These are phyloP conservation scores for Drosophila novamexicana DNA, from an alignment of 1,140 invertebrate genomes.

Conservation along the genomic window DNA sequence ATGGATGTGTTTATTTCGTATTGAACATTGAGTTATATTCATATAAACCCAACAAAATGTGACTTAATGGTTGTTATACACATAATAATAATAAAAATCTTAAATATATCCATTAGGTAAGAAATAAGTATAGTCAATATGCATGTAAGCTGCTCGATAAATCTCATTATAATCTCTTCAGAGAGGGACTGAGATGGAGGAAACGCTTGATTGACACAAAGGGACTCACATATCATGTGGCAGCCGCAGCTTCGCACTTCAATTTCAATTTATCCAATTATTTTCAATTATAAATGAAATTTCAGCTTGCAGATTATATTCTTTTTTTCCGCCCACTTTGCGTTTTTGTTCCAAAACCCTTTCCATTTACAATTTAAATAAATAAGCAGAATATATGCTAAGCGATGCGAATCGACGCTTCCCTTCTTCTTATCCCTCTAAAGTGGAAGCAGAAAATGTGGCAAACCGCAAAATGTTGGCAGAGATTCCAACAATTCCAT, in stretches of 20 bases:
- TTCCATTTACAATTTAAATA: conserved; percentile 14
- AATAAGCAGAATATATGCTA: conserved; percentile 8
- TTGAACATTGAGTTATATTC: conserved; percentile 8
- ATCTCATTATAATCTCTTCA: conserved; percentile 15
- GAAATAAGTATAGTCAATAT: background rate
- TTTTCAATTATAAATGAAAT: conserved; percentile 30
- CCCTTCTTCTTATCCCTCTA: background rate
- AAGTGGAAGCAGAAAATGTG: background rate
- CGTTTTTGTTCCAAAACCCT: background rate
- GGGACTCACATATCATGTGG: conserved; percentile 24
- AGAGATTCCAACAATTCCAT: conserved; percentile 17
- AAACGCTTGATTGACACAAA: conserved; percentile 29
- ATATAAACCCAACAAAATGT: conserved; percentile 1
- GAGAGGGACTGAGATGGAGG: background rate
- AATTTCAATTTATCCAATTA: conserved; percentile 59
- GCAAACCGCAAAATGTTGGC: conserved; percentile 24
- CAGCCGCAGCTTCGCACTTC: conserved; percentile 29
- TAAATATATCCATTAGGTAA: background rate
- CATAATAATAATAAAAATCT: background rate
- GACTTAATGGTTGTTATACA: background rate
- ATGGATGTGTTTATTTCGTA: conserved; percentile 5
- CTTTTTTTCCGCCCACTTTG: background rate
- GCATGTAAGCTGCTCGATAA: background rate
- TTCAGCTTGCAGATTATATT: conserved; percentile 5
- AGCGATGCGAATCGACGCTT: too few species aligned